Base-by-base conservation (phyloP, 2,888 invertebrate genomes). In the Drosophila bunnanda region DNA sequence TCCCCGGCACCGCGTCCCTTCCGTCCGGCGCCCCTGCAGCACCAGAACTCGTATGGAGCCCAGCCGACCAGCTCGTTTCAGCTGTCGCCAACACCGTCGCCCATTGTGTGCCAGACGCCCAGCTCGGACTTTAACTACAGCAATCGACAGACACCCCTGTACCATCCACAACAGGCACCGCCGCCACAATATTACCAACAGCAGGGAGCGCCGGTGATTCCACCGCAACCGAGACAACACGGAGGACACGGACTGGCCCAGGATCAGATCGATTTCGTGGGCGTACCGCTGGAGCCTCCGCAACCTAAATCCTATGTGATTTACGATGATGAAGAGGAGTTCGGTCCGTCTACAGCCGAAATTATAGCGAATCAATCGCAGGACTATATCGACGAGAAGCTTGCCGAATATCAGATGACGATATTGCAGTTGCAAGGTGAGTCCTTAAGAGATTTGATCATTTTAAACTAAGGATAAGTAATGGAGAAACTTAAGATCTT, bases 311-410 rank as follows among this genome's bases (percentile, higher is more conserved):
- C 94, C 76, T 94, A 94, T 82, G 93, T 94, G 78, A 80, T 92
- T 88, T 92, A 92, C 87, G 94, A 94, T 89, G 95, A 95, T 55
- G 96, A 96, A 65, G 96, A 96, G 90, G 95, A 96, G 78, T 94
- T 95, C 80, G 96, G 97, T 48, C 96, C 96, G 12, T 96, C 97
- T 69, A 97, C 97, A 20, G 97, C 97, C 52, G 97, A 97, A 93
- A 97, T 97, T 86, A 97, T 98, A 87, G 97, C 97, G 75, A 96
- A 96, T 92, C 98, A 98, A 93, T 97, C 97, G 70, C 98, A 98
- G 93, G 98, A 98, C 93, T 98, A 98, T 92, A 95, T 98, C 78
- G 98, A 98, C 91, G 98, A 98, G 93, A 97, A 97, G 92, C 94
- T 98, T 89, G 97, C 97, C 57, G 97, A 98, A 93, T 98, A 98